phyloP scores from a whole-genome alignment of 2,797 vertebrate species.

The Bradypodion ventrale region DNA sequence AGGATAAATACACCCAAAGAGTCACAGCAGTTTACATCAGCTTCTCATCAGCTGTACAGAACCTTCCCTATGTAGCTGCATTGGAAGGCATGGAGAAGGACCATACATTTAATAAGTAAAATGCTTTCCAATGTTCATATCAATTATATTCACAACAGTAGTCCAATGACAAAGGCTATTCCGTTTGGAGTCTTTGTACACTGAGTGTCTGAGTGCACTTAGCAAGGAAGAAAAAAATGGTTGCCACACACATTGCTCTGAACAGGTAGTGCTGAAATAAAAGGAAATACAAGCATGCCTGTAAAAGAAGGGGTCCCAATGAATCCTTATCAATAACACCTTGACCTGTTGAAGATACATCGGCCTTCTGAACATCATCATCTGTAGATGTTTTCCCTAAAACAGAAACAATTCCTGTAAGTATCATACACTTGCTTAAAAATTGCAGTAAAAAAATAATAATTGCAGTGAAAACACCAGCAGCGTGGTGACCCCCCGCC shows the following conservation, averaged over 20 bases:
- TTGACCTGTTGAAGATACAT: slow-evolving; percentile 97
- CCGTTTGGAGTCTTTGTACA: not conserved
- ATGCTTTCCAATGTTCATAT: not conserved
- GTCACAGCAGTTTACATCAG: not conserved
- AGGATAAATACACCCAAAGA: not conserved
- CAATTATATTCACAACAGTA: not conserved
- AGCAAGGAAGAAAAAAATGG: not conserved
- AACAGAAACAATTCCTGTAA: slow-evolving; percentile 45
- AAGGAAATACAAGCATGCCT: slow-evolving; percentile 79
- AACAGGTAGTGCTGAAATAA: not conserved
- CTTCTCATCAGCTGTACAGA: not conserved
- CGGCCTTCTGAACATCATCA: slow-evolving; percentile 98
- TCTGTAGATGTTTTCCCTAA: slow-evolving; percentile 90
- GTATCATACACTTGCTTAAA: fast-evolving
- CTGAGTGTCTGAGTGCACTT: not conserved
- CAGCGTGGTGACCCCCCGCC: too few relatives aligned
- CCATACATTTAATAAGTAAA: not conserved
- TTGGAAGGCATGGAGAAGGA: not conserved
- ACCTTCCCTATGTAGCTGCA: not conserved
- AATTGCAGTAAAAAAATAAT: not conserved
- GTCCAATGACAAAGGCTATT: not conserved
- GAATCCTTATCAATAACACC: slow-evolving; percentile 99
- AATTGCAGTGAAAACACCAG: too few relatives aligned
- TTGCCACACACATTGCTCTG: not conserved
- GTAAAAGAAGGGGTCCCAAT: slow-evolving; percentile 92